Evolutionary conservation across 1,140 invertebrate genomes (phyloP).

Genomic region (Macrobrachium nipponense): DNA sequence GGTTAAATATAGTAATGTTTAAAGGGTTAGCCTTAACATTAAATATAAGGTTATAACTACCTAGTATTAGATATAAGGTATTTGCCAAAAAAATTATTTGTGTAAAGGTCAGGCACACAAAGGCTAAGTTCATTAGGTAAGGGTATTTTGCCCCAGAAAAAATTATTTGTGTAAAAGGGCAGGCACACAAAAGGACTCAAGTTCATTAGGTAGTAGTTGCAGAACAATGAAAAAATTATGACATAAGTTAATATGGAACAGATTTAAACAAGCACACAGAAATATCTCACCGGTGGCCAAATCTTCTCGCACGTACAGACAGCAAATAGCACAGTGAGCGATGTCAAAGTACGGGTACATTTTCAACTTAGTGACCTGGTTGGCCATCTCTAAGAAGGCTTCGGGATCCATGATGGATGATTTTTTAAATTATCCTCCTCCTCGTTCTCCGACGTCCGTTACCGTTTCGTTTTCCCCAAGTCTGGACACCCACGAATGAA

Average conservation of each 20-base stretch:
- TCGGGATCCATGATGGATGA: slow-evolving; percentile 85
- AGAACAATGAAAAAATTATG: background rate
- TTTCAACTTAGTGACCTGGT: slow-evolving; percentile 98
- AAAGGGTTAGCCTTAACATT: background rate
- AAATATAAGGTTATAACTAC: no score
- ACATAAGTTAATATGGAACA: background rate
- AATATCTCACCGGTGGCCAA: slow-evolving; percentile 83
- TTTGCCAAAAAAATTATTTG: no score
- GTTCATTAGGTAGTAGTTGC: background rate
- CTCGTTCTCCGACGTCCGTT: background rate
- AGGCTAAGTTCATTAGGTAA: no score
- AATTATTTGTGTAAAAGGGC: background rate
- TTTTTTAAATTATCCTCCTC: background rate
- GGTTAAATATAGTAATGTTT: background rate
- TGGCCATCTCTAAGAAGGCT: slow-evolving; percentile 96
- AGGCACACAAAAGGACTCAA: no score
- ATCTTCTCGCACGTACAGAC: slow-evolving; percentile 94
- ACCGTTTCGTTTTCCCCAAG: background rate
- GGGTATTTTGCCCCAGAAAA: background rate
- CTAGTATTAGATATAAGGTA: no score
- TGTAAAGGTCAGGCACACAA: no score
- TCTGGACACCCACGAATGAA: slow-evolving; percentile 22
- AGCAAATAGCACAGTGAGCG: slow-evolving; percentile 91
- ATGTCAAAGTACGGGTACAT: slow-evolving; percentile 99
- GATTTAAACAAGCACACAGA: background rate